Base-by-base conservation (phyloP, 1,140 invertebrate species). In the Neodiprion pinetum region DNA sequence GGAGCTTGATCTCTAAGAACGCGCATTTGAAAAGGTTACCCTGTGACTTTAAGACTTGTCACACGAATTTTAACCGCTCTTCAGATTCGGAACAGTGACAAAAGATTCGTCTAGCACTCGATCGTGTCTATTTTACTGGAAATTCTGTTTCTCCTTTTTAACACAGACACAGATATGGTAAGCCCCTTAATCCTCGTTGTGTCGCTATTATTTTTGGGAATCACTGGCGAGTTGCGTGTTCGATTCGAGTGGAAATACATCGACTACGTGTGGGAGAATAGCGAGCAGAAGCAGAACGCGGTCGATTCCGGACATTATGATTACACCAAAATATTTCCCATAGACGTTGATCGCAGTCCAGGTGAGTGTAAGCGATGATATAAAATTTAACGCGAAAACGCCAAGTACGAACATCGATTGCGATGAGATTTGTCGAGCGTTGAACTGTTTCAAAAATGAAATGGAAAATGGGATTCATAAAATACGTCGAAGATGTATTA, bases 251-350 rank as follows among this genome's bases (percentile, higher is more conserved):
- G 81, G 82, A 80, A 76, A 40, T 81, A 78, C n/a, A 47, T 82
- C 0, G 79, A 82, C 65, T 84, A 72, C 40, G 4, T 72, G 1
- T 83, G 76, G 72, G 40, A 73, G 0, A 79, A 28, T 9, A 21
- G 67, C 0, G 48, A 67, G 9, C 70, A 78, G 7, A 78, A 70
- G 49, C 23, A 76, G 0, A 80, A 86, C 10, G 92, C 91, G 10
- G 87, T 93, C 3, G 83, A 87, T 53, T 83, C 80, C 28, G 88
- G 90, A 48, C 82, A 86, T 40, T 94, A 92, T 75, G 90, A 79
- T 68, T 72, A 73, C 17, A 77, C 72, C 0, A 80, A 78, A 1
- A 69, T 50, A 3, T 12, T 77, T 0, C 72, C 78, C 5, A 78
- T 82, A 14, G 82, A 83, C 48, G 78, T 80, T 7, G 81, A 82